Base-by-base conservation (phyloP, 2,888 invertebrate genomes). In the Perizoma flavofasciatum region DNA sequence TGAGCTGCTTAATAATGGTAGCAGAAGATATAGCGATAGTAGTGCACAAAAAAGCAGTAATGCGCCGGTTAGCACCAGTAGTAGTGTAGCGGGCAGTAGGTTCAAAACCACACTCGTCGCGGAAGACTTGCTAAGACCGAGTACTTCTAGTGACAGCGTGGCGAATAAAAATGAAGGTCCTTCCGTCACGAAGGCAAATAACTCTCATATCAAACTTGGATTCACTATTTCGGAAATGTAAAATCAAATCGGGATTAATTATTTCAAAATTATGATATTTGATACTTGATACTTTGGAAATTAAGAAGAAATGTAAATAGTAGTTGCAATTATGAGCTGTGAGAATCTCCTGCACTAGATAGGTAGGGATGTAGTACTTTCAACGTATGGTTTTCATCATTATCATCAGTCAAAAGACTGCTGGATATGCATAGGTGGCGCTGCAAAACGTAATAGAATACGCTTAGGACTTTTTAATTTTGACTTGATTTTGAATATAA, bases 101-200 rank as follows among this genome's bases (percentile, higher is more conserved):
- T 92, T 92, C 65, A 92, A 83, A 40, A 92, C 90, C 0, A 92
- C 90, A 0, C 67, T 88, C 52, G 90, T 92, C 4, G 72, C 82
- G 0, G 90, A 91, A 55, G 85, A 89, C 39, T 65, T 70, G 47
- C 70, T 85, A 32, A 73, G 72, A 55, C 77, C 86, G 1, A 73
- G 77, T 63, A 72, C 84, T 0, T 78, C 86, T 7, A 70, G 63
- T 45, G 86, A 87, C 34, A 73, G 71, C 67, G 78, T 76, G 66
- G 70, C 79, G 0, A 79, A 77, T 52, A 81, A 68, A 51, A 59
- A 66, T 22, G 80, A 81, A 8, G 55, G 63, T 5, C 89, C 90
- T 0, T 66, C 77, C 4, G 79, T 92, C 3, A 88, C 89, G 0
- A 90, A 83, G 70, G 89, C 91, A 51, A 87, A 85, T 59, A 81